phyloP scores from a whole-genome alignment of 1,140 invertebrate species.

The Chironomus tepperi region DNA sequence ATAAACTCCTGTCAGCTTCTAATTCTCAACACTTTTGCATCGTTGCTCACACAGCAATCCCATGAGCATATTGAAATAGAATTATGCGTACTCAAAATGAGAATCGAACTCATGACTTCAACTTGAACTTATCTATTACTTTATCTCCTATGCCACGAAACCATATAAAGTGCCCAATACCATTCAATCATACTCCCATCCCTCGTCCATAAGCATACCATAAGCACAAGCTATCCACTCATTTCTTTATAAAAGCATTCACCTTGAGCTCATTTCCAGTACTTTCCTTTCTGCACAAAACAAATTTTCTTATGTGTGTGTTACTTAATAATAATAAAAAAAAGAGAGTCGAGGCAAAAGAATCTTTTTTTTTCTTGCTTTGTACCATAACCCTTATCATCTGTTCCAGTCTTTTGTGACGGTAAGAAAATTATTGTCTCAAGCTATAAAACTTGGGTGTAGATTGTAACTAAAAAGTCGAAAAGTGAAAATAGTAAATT shows the following conservation, averaged over 20 bases:
- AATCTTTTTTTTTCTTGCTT: neutral
- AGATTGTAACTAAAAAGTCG: slow-evolving; percentile 4
- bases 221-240: no score
- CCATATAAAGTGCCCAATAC: no score
- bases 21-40: no score
- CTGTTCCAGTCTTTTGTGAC: slow-evolving; percentile 5
- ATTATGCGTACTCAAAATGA: no score
- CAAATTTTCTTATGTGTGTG: neutral
- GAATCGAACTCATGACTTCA: no score
- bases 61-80: no score
- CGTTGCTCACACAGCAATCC: no score
- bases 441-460: neutral
- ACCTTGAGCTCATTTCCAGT: neutral
- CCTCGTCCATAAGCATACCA: no score
- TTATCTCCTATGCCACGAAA: no score
- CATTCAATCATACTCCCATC: no score
- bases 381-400: slow-evolving; percentile 17
- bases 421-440: slow-evolving; percentile 18
- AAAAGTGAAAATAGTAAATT: slow-evolving; percentile 20
- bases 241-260: neutral
- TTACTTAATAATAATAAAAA: neutral
- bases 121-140: no score
- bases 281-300: neutral
- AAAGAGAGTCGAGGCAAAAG: neutral
- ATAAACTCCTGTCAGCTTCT: no score